Evolutionary conservation across 2,888 invertebrate genomes (phyloP).

Genomic region (Drepana falcataria): DNA sequence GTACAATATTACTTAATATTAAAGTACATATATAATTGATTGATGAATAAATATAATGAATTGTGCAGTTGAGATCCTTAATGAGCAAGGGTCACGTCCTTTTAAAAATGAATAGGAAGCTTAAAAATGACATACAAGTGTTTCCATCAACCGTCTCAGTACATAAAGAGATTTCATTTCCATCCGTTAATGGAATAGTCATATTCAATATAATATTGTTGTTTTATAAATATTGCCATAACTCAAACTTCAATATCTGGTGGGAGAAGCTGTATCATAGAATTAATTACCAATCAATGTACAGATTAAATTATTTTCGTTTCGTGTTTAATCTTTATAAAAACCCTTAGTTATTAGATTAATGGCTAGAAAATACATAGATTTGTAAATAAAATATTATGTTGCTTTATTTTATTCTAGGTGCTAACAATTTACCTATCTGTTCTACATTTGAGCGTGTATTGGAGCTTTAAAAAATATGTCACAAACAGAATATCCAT

Average conservation of each 20-base stretch:
- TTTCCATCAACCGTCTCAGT: constrained; percentile 15
- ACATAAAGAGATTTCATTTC: constrained; percentile 28
- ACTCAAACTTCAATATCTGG: constrained; percentile 47
- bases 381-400: constrained; percentile 68
- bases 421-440: constrained; percentile 58
- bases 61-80: not conserved
- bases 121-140: not conserved
- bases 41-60: constrained; percentile 12
- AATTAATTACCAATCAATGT: constrained; percentile 51
- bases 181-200: constrained; percentile 33
- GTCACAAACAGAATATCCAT: constrained; percentile 45
- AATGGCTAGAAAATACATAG: constrained; percentile 59
- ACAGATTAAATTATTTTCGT: constrained; percentile 72
- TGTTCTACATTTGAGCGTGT: constrained; percentile 13
- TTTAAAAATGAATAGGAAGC: too few relatives aligned
- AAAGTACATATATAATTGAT: constrained; percentile 15
- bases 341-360: constrained; percentile 60
- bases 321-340: constrained; percentile 58
- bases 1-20: constrained; percentile 6
- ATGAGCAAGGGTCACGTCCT: too few relatives aligned
- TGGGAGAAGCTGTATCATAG: constrained; percentile 42
- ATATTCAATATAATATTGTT: constrained; percentile 20
- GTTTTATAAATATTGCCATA: constrained; percentile 62
- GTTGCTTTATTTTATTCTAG: constrained; percentile 70
- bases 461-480: constrained; percentile 42